These are phyloP conservation scores for Orgyia antiqua DNA, from an alignment of 2,888 invertebrate genomes.

Conservation along the genomic window DNA sequence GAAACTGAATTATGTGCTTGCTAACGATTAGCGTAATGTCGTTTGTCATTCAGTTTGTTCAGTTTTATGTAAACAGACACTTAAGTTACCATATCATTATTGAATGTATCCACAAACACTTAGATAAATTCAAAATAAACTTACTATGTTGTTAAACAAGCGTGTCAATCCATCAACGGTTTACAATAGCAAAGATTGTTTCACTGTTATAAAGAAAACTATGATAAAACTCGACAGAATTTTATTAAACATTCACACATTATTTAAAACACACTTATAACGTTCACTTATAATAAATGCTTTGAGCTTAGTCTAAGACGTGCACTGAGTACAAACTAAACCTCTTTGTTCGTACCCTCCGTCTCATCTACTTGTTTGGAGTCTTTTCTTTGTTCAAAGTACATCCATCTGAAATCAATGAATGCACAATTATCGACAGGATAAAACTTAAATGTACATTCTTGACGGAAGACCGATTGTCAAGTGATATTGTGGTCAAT, in stretches of 20 bases:
- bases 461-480: slow-evolving; percentile 15
- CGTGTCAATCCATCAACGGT: slow-evolving; percentile 18
- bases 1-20: slow-evolving; percentile 37
- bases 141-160: slow-evolving; percentile 38
- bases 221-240: slow-evolving; percentile 15
- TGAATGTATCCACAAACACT: slow-evolving; percentile 56
- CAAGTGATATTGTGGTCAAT: slow-evolving; percentile 19
- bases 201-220: slow-evolving; percentile 21
- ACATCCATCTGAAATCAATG: slow-evolving; percentile 50
- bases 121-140: slow-evolving; percentile 52
- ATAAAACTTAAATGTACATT: slow-evolving; percentile 15
- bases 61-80: slow-evolving; percentile 57
- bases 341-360: slow-evolving; percentile 37
- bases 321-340: slow-evolving; percentile 21
- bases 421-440: slow-evolving; percentile 16
- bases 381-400: slow-evolving; percentile 50
- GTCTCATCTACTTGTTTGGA: slow-evolving; percentile 35
- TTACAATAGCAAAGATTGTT: slow-evolving; percentile 27
- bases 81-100: slow-evolving; percentile 62
- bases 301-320: slow-evolving; percentile 20
- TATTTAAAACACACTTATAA: slow-evolving; percentile 29
- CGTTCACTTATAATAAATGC: slow-evolving; percentile 38
- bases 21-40: slow-evolving; percentile 25
- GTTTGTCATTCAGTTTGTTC: slow-evolving; percentile 50
- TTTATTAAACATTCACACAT: slow-evolving; percentile 32